Conservation (phyloP, 2,888 invertebrate species). For the Anorthoa munda region DNA sequence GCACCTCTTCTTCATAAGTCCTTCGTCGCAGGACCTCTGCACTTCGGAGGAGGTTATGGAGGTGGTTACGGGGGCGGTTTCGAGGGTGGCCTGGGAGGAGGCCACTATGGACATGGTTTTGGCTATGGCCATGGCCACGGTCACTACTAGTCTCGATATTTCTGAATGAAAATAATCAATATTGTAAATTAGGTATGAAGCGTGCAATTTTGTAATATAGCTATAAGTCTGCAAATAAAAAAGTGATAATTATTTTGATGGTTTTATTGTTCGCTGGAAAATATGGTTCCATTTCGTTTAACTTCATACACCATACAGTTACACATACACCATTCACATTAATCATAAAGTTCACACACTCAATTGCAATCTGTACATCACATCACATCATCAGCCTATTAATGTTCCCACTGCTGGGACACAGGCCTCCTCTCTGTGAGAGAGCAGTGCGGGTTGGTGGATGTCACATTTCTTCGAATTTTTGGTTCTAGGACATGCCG, state of each 20-base stretch:
- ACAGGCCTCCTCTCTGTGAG: no score
- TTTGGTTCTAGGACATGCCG: no score
- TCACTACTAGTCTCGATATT: slow-evolving; percentile 71
- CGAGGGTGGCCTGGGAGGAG: slow-evolving; percentile 53
- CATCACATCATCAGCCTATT: no score
- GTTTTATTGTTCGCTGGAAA: slow-evolving; percentile 24
- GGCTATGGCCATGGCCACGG: slow-evolving; percentile 71
- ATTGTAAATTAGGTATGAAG: slow-evolving; percentile 47
- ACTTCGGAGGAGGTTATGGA: slow-evolving; percentile 63
- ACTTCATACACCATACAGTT: neutral
- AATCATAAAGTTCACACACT: neutral
- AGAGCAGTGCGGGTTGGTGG: no score
- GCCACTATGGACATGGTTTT: slow-evolving; percentile 67
- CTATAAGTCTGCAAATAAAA: slow-evolving; percentile 43
- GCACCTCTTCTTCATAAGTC: slow-evolving; percentile 73
- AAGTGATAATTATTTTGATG: slow-evolving; percentile 23
- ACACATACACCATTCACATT: neutral
- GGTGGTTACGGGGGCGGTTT: slow-evolving; percentile 42
- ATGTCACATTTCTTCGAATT: no score
- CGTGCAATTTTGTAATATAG: slow-evolving; percentile 33
- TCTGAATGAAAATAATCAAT: slow-evolving; percentile 6
- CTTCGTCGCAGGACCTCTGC: slow-evolving; percentile 64
- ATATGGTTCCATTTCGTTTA: neutral
- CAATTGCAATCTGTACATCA: no score
- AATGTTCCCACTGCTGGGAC: no score